Evolutionary conservation across 1,140 invertebrate species (phyloP), one percentile per base, ranked within the genome.

Genomic region (honey bee (Apis mellifera)): DNA sequence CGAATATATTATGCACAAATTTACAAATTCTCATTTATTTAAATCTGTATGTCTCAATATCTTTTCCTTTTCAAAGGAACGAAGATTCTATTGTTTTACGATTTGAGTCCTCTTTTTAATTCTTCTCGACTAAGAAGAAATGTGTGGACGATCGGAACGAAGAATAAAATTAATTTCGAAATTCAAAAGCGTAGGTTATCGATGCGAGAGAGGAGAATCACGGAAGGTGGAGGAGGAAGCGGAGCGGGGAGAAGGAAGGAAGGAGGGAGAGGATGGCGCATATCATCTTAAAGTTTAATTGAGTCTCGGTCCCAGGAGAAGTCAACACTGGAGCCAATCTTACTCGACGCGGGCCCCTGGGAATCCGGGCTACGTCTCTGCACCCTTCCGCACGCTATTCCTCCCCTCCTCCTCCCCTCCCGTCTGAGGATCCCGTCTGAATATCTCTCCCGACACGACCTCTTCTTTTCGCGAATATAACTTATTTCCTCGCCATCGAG

Each of bases 201-300:
- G 73, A 76, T 32, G 42, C 55, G 79, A 57, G 42, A 21, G 3
- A 15, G 9, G 3, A 54, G 68, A 81, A 59, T 76, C 62, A 21
- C 48, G 64, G 23, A 76, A 32, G 72, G 32, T 4, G n/a, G 60
- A 26, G 52, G 62, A 59, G 4, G 62, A 21, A 26, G 26, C 26
- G n/a, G n/a, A 19, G 32, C 54, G 13, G 32, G 55, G 64, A 54
- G 66, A 50, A 42, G 17, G 55, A 26, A 42, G 12, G 55, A 26
- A 65, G 57, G 82, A 68, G 50, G 82, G 78, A 84, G 77, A 89
- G 89, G 84, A 86, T 93, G 90, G 92, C 95, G 95, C 95, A 95
- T 95, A 95, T 95, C 95, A 95, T 95, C 95, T 95, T 95, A 95
- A 96, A 95, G 95, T 95, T 96, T 95, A 96, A 95, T 95, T 95